These are phyloP conservation scores for Pituophis catenifer DNA, from an alignment of 2,113 vertebrate species.

Conservation along the genomic window DNA sequence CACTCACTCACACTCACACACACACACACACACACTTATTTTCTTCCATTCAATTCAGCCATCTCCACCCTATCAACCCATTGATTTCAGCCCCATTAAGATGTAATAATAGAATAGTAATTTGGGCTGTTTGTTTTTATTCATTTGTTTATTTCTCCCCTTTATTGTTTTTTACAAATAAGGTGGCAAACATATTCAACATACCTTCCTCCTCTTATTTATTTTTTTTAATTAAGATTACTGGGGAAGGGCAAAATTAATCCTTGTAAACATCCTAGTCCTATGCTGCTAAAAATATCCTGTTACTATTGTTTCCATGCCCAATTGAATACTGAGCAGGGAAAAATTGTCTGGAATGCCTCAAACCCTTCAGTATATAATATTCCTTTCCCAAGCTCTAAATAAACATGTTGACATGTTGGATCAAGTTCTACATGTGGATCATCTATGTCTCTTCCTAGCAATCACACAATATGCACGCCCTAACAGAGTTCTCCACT, in stretches of 20 bases:
- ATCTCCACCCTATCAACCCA: neutral
- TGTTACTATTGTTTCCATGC: neutral
- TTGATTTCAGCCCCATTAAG: neutral
- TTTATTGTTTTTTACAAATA: too few species aligned
- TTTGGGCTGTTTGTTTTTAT: neutral
- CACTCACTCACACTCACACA: neutral
- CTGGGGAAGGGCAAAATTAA: neutral
- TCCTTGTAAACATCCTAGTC: neutral
- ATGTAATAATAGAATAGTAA: neutral
- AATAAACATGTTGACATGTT: neutral
- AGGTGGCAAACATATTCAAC: too few species aligned
- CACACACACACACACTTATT: neutral
- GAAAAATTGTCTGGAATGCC: neutral
- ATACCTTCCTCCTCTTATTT: too few species aligned
- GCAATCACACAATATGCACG: too few species aligned
- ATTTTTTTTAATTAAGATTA: neutral
- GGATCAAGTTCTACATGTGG: neutral
- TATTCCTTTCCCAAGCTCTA: neutral
- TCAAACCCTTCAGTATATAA: neutral
- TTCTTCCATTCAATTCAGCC: neutral
- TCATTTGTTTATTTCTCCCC: too few species aligned
- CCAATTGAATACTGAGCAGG: neutral
- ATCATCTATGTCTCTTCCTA: neutral
- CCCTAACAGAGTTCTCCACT: neutral
- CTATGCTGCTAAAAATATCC: neutral